Evolutionary conservation across 2,113 vertebrate genomes (phyloP), one percentile per base, ranked within the genome.

Genomic region (Rafetus swinhoei): DNA sequence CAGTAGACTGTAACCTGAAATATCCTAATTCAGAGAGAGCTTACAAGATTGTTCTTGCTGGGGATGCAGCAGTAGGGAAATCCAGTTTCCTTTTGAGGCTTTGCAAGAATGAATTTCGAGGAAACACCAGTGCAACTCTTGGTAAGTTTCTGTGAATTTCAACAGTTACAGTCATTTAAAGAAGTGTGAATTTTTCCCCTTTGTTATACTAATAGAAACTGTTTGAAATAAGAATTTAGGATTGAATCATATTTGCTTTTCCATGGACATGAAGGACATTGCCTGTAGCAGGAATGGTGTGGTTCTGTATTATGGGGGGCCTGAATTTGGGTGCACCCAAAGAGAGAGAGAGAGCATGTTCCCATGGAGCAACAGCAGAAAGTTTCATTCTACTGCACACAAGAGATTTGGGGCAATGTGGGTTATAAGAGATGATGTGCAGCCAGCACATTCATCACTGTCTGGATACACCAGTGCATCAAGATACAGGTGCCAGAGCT

Each of bases 21-120:
- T 97, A 97, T 88, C 95, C 97, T 60, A 95, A 93, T 4, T 98
- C 99, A 18, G 99, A 99, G 90, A 99, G 99, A 86, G 97, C 98
- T 57, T 99, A 99, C 97, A 99, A 99, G 97, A 99, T 99, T 16
- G 99, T 99, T 79, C 97, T 99, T 88, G 99, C 99, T 8, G 99
- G 99, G 86, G 99, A 99, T 1, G 99, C 99, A 45, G 99, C 99
- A 1, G 99, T 99, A 93, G 99, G 99, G 79, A 99, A 99, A 95
- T 99, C 99, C 89, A 99, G 99, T 97, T 99, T 99, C 95, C 98
- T 99, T 87, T 98, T 98, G 84, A 98, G 99, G 54, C 98, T 99
- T 92, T 99, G 99, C 98, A 99, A 99, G 98, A 99, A 99, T 35
- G 99, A 99, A 97, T 99, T 99, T 97, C 98, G 98, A 95, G 97